Evolutionary conservation across 1,140 invertebrate genomes (phyloP), one percentile per base, ranked within the genome.

Genomic region (Phortica variegata): DNA sequence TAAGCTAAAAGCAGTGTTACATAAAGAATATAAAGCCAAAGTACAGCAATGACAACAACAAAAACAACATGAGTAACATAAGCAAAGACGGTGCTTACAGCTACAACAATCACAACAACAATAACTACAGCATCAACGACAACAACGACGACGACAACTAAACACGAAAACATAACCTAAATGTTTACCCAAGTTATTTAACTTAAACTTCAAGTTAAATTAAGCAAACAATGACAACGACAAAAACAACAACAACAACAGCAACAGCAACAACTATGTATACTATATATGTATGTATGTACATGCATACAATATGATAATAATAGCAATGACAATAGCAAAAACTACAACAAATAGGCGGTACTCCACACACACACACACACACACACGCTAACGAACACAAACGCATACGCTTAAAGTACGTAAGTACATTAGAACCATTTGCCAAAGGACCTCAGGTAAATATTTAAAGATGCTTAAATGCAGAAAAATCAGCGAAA

Each of bases 121-220:
- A 16, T 29, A 31, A 43, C 12, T 17, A 17, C 32, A 18, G 10
- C 17, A 12, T 17, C n/a, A 44, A 44, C 8, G 19, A 18, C 9
- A 36, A 29, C 20, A 45, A 29, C 10, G 23, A 26, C 5, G 23
- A 26, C 5, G 23, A 26, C 23, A 26, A 26, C 23, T 26, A 19
- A 45, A 37, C 21, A 20, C 19, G 34, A 37, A 47, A 37, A 37
- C 33, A 32, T 45, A 36, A 45, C 18, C 43, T 21, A 45, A 45
- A 45, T 45, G 33, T 45, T 45, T 45, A 45, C 13, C 34, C 19
- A 45, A 45, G 43, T 45, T 45, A 45, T 45, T 45, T 45, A 45
- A 37, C 33, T 45, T 45, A 45, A 45, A 45, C 43, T 45, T 45
- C 43, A 45, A 45, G 43, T 37, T 45, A 45, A 45, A 45, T 45